A percentile compares a stretch with the other conserved stretches of the same genome.
These are phyloP conservation scores for Lepidocolaptes lacrymiger DNA, from an alignment of 2,797 vertebrate species.

Conservation along the genomic window DNA sequence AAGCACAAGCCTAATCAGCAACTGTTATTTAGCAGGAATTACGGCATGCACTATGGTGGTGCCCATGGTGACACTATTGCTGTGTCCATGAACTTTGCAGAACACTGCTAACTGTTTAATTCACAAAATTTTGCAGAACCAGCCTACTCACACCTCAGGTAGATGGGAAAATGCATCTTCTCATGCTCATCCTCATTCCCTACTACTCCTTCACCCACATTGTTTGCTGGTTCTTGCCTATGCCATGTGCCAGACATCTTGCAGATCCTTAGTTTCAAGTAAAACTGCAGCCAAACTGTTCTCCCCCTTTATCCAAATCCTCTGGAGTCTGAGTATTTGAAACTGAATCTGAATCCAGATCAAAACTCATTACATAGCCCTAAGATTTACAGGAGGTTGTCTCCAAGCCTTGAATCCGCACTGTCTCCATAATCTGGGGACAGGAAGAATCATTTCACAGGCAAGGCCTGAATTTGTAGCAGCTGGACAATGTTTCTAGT, in stretches of 20 bases:
- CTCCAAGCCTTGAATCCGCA: not conserved
- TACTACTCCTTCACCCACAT: not conserved
- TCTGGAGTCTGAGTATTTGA: not conserved
- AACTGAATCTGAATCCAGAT: not conserved
- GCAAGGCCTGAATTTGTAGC: not conserved
- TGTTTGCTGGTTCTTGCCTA: not conserved
- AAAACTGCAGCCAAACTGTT: not conserved
- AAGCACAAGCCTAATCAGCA: not conserved
- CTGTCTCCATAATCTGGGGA: not conserved
- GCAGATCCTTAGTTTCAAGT: not conserved
- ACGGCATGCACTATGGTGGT: not conserved
- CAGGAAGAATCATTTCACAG: not conserved
- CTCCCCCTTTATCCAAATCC: not conserved
- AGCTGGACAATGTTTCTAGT: not conserved
- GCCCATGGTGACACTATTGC: not conserved
- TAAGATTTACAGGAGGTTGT: not conserved
- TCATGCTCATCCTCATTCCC: not conserved
- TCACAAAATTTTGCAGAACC: not conserved
- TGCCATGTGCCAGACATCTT: not conserved
- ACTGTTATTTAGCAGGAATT: slow-evolving; percentile 18
- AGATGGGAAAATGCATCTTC: not conserved
- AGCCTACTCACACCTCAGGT: not conserved
- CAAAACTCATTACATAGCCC: not conserved
- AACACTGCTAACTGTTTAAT: not conserved
- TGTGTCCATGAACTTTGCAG: not conserved